These are phyloP conservation scores for Pollachius pollachius DNA, from an alignment of 2,113 vertebrate genomes.

Conservation along the genomic window DNA sequence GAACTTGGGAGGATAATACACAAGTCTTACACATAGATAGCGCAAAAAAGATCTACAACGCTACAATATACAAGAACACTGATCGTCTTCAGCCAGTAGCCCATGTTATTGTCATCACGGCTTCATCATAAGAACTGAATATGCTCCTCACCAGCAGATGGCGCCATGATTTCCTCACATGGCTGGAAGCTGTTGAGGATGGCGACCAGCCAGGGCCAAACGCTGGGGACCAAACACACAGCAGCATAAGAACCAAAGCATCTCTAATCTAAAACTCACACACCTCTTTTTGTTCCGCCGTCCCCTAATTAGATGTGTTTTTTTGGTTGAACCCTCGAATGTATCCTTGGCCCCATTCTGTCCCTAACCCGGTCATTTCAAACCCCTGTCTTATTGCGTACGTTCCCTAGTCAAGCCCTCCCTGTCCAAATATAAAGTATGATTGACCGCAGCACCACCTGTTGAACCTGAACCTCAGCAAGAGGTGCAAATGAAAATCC, in stretches of 20 bases:
- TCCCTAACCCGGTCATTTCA: too few species aligned
- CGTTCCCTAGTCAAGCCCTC: too few species aligned
- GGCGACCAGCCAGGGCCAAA: conserved; percentile 97
- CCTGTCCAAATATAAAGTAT: not conserved
- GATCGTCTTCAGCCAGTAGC: not conserved
- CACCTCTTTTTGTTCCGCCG: not conserved
- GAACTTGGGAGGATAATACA: not conserved
- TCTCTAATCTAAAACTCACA: not conserved
- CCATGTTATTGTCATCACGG: not conserved
- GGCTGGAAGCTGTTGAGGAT: conserved; percentile 96
- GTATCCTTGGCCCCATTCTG: too few species aligned
- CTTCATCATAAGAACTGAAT: not conserved
- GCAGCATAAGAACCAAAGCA: not conserved
- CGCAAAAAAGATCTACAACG: not conserved
- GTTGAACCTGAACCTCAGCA: not conserved
- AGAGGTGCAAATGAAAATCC: not conserved
- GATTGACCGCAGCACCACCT: not conserved
- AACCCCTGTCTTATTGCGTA: too few species aligned
- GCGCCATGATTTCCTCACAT: conserved; percentile 85
- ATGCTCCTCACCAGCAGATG: conserved; percentile 75
- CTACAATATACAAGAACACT: too few species aligned
- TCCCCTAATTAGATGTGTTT: too few species aligned
- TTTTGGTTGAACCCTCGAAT: too few species aligned
- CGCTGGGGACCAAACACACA: conserved; percentile 61
- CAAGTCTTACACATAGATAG: not conserved